Evolutionary conservation across 2,113 vertebrate species (phyloP).

Genomic region (Hippocampus guttulatus): DNA sequence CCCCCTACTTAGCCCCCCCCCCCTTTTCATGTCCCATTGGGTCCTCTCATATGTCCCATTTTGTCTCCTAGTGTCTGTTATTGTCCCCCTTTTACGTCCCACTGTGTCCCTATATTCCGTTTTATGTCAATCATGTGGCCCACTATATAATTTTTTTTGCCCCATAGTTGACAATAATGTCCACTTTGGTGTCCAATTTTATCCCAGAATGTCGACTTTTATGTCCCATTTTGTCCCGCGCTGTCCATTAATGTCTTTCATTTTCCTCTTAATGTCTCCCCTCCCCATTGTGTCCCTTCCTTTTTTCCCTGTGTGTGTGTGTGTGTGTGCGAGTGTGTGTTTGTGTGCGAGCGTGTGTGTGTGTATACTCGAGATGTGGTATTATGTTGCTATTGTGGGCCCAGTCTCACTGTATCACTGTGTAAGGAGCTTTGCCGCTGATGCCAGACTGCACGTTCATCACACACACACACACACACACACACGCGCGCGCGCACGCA

Average conservation of each 20-base stretch:
- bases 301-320: constrained; percentile 21
- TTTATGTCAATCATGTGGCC: too few species aligned
- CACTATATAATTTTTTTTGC: too few species aligned
- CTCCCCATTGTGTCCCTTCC: not conserved
- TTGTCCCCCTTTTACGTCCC: too few species aligned
- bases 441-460: constrained; percentile 49
- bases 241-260: too few species aligned
- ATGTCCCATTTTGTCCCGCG: too few species aligned
- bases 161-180: too few species aligned
- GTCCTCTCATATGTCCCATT: not conserved
- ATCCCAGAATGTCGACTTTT: too few species aligned
- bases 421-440: constrained; percentile 62
- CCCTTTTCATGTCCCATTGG: not conserved
- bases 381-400: constrained; percentile 67
- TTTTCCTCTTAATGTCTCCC: not conserved
- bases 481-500: constrained; percentile 11
- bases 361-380: constrained; percentile 41
- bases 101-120: too few species aligned
- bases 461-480: constrained; percentile 39
- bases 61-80: not conserved
- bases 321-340: constrained; percentile 32
- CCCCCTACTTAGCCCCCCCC: too few species aligned
- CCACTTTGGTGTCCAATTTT: too few species aligned
- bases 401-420: constrained; percentile 56
- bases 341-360: too few species aligned